Evolutionary conservation across 2,888 invertebrate genomes (phyloP), one percentile per base, ranked within the genome.

Genomic region (Lepidochrysops patricia): DNA sequence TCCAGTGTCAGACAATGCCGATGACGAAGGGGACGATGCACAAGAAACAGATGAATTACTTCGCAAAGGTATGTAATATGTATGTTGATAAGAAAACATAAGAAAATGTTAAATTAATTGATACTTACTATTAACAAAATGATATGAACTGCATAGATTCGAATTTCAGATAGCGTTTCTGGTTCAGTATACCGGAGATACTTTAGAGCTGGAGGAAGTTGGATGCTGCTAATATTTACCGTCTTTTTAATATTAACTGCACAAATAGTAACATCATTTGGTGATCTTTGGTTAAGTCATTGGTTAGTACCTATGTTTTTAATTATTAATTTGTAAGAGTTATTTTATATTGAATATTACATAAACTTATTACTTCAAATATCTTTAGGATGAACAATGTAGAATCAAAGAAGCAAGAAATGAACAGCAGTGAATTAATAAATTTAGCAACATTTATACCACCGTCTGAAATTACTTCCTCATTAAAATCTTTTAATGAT

Each of bases 201-300:
- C 79, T 93, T 94, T 72, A 88, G 84, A 61, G 91, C 94, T 5
- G 95, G 96, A 57, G 92, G 91, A 3, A 90, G 91, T n/a, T 79
- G 90, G 68, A 73, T 91, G 57, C 77, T 94, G 23, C 32, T 58
- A 23, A 27, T 90, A 0, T 68, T 91, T 5, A 89, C 94, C 7
- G 32, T 91, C 0, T 32, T 92, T 0, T 76, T 49, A 4, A 50
- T 93, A 60, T 66, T 95, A 32, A 64, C 92, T 5, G 94, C 94
- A 4, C 95, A 96, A 80, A 75, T 91, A 19, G 80, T 92, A 57
- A 93, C 93, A 63, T 94, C 95, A 54, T 90, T 92, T 57, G 90
- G 91, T 57, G 96, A 96, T 77, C 92, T 94, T 74, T 96, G 95
- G 94, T 90, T 96, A 0, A 93, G 93, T 2, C 81, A 91, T 70